These are phyloP conservation scores for Caenorhabditis macrosperma DNA, from an alignment of 2,888 invertebrate genomes.

Conservation along the genomic window DNA sequence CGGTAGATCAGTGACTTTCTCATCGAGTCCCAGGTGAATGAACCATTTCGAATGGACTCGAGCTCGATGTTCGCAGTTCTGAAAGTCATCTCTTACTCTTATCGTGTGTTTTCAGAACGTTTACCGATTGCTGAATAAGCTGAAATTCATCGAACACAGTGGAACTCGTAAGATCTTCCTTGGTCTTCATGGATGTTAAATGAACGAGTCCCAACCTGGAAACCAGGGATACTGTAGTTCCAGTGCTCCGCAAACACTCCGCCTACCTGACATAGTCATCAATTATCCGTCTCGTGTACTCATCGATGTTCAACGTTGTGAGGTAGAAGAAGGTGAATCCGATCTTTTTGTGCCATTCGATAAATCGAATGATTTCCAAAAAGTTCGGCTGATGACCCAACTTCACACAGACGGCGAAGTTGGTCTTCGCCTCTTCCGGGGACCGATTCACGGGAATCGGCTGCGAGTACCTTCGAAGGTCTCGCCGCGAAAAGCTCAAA, in stretches of 20 bases:
- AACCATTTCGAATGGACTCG: neutral
- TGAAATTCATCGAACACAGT: neutral
- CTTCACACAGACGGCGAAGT: slow-evolving; percentile 27
- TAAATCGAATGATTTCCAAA: slow-evolving; percentile 14
- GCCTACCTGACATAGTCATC: slow-evolving; percentile 25
- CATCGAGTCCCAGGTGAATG: slow-evolving; percentile 12
- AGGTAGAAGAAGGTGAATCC: slow-evolving; percentile 17
- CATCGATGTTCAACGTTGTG: slow-evolving; percentile 25
- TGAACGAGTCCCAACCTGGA: slow-evolving; percentile 31
- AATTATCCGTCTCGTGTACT: slow-evolving; percentile 25
- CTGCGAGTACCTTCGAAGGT: neutral
- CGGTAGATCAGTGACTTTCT: slow-evolving; percentile 11
- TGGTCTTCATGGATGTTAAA: slow-evolving; percentile 14
- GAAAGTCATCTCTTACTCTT: neutral
- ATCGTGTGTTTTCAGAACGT: too few relatives aligned
- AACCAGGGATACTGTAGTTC: neutral
- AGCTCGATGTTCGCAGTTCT: slow-evolving; percentile 24
- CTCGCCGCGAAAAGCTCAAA: slow-evolving; percentile 15
- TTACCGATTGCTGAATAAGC: slow-evolving; percentile 13
- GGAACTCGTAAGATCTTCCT: neutral
- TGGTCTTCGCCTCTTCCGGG: slow-evolving; percentile 1
- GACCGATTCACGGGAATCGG: slow-evolving; percentile 22
- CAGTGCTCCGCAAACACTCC: neutral
- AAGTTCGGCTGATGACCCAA: slow-evolving; percentile 11
- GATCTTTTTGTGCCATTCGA: slow-evolving; percentile 20